phyloP scores from a whole-genome alignment of 2,888 invertebrate genomes.

The Polyommatus icarus region DNA sequence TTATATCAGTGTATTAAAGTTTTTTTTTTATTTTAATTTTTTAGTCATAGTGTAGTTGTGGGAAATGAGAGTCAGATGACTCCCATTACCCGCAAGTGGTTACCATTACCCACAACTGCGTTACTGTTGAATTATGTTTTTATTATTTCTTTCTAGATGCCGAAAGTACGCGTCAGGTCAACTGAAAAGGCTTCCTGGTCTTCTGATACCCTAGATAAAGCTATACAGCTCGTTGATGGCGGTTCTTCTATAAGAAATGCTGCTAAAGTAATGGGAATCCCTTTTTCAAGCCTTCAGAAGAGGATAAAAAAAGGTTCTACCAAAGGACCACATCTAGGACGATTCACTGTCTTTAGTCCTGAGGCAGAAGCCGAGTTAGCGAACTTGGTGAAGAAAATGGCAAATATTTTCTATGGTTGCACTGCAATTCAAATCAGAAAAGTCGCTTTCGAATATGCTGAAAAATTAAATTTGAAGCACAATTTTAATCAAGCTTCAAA shows the following conservation, averaged over 20 bases:
- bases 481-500: conserved; percentile 42
- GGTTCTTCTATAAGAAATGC: conserved; percentile 45
- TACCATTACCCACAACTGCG: conserved; percentile 35
- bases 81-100: conserved; percentile 43
- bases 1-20: conserved; percentile 39
- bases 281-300: conserved; percentile 44
- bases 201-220: conserved; percentile 43
- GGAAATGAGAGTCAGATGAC: conserved; percentile 43
- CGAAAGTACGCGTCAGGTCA: conserved; percentile 40
- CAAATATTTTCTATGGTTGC: conserved; percentile 39
- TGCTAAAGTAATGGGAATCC: conserved; percentile 40
- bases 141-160: conserved; percentile 42
- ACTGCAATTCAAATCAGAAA: conserved; percentile 39
- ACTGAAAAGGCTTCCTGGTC: conserved; percentile 47
- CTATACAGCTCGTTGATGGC: conserved; percentile 42
- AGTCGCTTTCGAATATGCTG: conserved; percentile 41
- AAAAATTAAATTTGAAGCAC: conserved; percentile 41
- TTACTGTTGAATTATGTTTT: conserved; percentile 27
- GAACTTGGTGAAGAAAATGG: conserved; percentile 38
- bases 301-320: conserved; percentile 42
- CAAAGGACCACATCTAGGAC: conserved; percentile 44
- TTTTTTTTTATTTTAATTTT: conserved; percentile 35
- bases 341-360: conserved; percentile 40
- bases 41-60: conserved; percentile 39
- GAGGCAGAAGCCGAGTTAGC: conserved; percentile 36